Conservation (phyloP, 2,888 invertebrate species). For the Siphlonurus alternatus region DNA sequence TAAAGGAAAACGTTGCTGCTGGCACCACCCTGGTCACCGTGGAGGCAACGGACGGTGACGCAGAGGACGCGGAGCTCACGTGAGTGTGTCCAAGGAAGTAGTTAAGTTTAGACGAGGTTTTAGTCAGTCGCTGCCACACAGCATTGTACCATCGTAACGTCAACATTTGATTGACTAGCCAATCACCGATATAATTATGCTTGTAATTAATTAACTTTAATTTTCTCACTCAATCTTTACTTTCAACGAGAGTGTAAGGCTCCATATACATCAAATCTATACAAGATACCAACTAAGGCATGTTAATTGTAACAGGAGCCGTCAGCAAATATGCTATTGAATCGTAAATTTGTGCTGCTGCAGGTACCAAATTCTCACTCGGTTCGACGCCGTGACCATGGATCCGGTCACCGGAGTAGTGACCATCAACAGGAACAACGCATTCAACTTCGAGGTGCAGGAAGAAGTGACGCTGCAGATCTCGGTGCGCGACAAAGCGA, state of each 20-base stretch:
- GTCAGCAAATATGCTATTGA: too few relatives aligned
- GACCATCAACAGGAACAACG: slow-evolving; percentile 31
- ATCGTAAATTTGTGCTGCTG: too few relatives aligned
- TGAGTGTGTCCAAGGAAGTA: slow-evolving; percentile 24
- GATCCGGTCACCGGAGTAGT: slow-evolving; percentile 38
- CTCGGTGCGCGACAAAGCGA: slow-evolving; percentile 23
- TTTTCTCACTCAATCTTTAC: too few relatives aligned
- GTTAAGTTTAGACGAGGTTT: too few relatives aligned
- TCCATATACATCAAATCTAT: too few relatives aligned
- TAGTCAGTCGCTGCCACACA: too few relatives aligned
- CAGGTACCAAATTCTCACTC: slow-evolving; percentile 1
- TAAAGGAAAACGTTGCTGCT: slow-evolving; percentile 31
- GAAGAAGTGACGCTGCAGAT: slow-evolving; percentile 32
- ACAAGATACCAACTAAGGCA: too few relatives aligned
- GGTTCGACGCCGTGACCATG: slow-evolving; percentile 25
- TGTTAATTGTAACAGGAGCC: too few relatives aligned
- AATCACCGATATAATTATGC: background rate
- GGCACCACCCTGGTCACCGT: slow-evolving; percentile 34
- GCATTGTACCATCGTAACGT: too few relatives aligned
- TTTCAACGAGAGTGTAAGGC: too few relatives aligned
- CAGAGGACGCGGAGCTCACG: slow-evolving; percentile 34
- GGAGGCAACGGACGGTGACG: slow-evolving; percentile 38
- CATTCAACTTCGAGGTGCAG: slow-evolving; percentile 45
- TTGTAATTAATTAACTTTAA: background rate
- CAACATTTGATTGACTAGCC: slow-evolving; percentile 12